Base-by-base conservation (phyloP, 2,888 invertebrate genomes). In the Malthinus seriepunctatus region DNA sequence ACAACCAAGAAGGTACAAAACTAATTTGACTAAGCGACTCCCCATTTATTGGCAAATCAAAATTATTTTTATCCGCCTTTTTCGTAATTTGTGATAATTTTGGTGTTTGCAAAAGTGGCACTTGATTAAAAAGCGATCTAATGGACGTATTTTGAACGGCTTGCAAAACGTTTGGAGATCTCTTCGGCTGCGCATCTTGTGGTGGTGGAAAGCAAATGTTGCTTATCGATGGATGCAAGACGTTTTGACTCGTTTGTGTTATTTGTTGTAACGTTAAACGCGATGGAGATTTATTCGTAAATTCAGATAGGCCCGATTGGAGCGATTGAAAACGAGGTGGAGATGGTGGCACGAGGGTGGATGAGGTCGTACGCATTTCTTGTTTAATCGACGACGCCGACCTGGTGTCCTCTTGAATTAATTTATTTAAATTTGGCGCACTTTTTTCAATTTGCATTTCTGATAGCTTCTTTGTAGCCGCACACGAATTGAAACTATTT, bases 271-370 rank as follows among this genome's bases (percentile, higher is more conserved):
- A 69, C 35, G 14, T 51, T 51, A 14, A 49, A 51, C 33, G 73
- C 74, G 12, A 75, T 64, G 9, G 73, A 39, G 8, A 72, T 69
- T 10, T 73, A 74, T 57, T 71, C 69, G 46, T 68, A 44, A 60
- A 62, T 42, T 73, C 72, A 56, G 39, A 64, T 57, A 53, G 69
- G 60, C 57, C 64, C 57, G 72, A 56, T 57, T 78, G 77, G 10
- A 78, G 63, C 1, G 78, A 76, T 57, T 78, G 77, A 60, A 76
- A 77, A 50, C 71, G 74, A 1, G 75, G 73, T 0, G 76, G 75
- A 3, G 77, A 73, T 9, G 74, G 69, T 15, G 69, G 66, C 42
- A 60, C 44, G 10, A 42, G 38, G 6, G 33, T 49, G n/a, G 68
- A 62, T 4, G 67, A 57, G 38, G 60, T 64, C 10, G 57, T 58